Conservation (phyloP, 2,797 vertebrate species). For the Phyllotis vaccarum region DNA sequence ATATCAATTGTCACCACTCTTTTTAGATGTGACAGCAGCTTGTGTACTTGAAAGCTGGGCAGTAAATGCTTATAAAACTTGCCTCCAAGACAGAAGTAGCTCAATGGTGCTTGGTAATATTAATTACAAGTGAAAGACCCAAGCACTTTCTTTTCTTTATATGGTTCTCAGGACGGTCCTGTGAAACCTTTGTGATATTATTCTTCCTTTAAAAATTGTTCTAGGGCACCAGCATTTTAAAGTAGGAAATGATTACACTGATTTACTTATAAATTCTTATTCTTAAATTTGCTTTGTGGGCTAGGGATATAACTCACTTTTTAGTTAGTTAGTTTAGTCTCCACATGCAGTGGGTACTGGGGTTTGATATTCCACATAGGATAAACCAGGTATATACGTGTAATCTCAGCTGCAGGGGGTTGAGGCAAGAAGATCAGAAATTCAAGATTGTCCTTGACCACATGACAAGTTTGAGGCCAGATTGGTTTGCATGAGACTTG, state of each 20-base stretch:
- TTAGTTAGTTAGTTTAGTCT: too few species aligned
- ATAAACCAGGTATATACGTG: background rate
- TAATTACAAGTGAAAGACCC: background rate
- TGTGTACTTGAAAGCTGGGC: background rate
- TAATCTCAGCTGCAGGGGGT: too few species aligned
- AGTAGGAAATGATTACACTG: background rate
- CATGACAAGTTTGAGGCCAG: background rate
- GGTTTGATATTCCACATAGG: background rate
- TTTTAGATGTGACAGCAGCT: background rate
- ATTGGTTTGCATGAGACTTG: background rate
- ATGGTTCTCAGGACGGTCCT: background rate
- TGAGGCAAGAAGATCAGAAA: background rate
- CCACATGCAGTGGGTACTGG: background rate
- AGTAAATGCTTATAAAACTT: background rate
- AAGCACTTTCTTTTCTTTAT: background rate
- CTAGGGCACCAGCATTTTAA: background rate
- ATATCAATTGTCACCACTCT: background rate
- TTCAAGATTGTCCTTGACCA: background rate
- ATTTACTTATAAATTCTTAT: background rate
- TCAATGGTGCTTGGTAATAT: background rate
- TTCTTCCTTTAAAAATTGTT: background rate
- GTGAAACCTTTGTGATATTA: background rate
- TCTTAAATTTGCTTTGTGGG: background rate
- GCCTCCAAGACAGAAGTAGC: background rate
- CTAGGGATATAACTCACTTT: background rate